Conservation (phyloP, 2,113 vertebrate species). For the Xyrauchen texanus region DNA sequence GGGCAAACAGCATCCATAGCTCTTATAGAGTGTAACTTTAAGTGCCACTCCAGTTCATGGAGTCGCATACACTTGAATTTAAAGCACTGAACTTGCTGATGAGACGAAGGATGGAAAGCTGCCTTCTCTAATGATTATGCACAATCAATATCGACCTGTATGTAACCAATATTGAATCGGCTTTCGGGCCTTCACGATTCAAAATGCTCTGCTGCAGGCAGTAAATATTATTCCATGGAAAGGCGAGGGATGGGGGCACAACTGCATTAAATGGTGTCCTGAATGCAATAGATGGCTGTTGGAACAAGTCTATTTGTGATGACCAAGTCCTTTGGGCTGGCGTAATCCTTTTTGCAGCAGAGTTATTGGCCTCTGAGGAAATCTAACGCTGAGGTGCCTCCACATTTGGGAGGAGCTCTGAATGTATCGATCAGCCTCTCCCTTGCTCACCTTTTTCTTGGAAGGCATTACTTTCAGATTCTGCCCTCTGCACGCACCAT, state of each 20-base stretch:
- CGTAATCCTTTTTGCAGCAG: constrained; percentile 58
- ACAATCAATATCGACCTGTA: constrained; percentile 69
- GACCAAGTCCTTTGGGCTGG: constrained; percentile 63
- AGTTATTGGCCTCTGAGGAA: constrained; percentile 69
- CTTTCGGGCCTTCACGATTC: constrained; percentile 62
- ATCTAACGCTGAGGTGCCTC: constrained; percentile 54
- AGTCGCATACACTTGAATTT: constrained; percentile 58
- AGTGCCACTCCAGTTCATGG: constrained; percentile 60
- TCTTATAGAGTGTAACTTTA: constrained; percentile 35
- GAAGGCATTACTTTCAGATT: constrained; percentile 34
- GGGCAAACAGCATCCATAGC: constrained; percentile 3
- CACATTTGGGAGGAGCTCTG: constrained; percentile 40
- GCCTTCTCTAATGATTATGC: constrained; percentile 65
- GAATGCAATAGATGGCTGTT: constrained; percentile 68
- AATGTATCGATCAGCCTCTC: constrained; percentile 54
- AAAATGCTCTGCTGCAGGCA: constrained; percentile 57
- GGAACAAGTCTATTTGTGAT: constrained; percentile 69
- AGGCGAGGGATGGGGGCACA: constrained; percentile 5
- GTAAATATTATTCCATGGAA: constrained; percentile 69
- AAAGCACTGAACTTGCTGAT: constrained; percentile 64
- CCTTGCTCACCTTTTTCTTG: neutral
- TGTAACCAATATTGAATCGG: constrained; percentile 68
- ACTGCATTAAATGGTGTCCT: constrained; percentile 65
- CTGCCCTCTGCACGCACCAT: constrained; percentile 34
- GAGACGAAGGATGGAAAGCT: constrained; percentile 1